A percentile compares a stretch with the other conserved stretches of the same genome.
Conservation (phyloP, 53 echinoderm and acorn worm species). For the Antedon mediterranea region DNA sequence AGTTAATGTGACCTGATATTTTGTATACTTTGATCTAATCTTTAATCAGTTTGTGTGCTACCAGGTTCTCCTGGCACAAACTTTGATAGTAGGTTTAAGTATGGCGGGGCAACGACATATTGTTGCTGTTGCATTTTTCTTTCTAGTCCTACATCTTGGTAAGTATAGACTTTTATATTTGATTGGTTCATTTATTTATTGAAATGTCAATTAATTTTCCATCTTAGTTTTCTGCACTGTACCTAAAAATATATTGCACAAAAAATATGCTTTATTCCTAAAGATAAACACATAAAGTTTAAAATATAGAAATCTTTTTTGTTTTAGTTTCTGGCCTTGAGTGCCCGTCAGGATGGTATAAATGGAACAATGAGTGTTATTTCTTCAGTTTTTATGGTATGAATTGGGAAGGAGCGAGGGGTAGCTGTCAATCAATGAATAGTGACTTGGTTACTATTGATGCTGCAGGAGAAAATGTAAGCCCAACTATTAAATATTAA, state of each 20-base stretch:
- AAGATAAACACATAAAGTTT: background rate
- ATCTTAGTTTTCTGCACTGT: too few relatives aligned
- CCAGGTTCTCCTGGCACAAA: background rate
- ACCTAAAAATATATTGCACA: too few relatives aligned
- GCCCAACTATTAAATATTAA: background rate
- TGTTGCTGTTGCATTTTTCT: background rate
- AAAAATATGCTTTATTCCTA: too few relatives aligned
- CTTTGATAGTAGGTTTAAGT: background rate
- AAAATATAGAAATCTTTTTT: background rate
- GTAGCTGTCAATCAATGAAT: constrained; percentile 11
- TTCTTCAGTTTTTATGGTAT: constrained; percentile 3
- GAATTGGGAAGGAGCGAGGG: constrained; percentile 36
- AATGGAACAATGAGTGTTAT: constrained; percentile 14
- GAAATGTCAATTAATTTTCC: too few relatives aligned
- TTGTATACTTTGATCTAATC: too few relatives aligned
- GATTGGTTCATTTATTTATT: too few relatives aligned
- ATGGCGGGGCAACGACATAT: background rate
- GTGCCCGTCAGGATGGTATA: constrained; percentile 22
- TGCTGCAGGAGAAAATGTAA: constrained; percentile 42
- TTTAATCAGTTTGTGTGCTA: too few relatives aligned
- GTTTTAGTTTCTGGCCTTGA: constrained; percentile 12
- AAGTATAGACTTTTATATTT: background rate
- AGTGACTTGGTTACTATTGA: constrained; percentile 26
- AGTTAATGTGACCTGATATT: too few relatives aligned
- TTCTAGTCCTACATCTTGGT: background rate